These are phyloP conservation scores for Ursus arctos DNA, from an alignment of 2,113 vertebrate genomes.

Conservation along the genomic window DNA sequence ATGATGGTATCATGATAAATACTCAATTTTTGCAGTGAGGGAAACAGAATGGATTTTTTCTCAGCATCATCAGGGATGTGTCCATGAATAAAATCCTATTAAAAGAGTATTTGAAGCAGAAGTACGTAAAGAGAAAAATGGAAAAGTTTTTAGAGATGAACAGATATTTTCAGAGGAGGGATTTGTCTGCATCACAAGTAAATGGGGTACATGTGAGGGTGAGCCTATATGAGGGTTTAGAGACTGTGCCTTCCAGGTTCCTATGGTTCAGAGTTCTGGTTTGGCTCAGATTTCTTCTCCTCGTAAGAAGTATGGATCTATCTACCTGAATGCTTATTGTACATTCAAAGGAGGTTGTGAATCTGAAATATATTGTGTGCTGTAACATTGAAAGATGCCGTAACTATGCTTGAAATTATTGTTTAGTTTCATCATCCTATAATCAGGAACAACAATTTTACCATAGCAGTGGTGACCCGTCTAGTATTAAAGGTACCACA, in stretches of 20 bases:
- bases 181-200: not conserved
- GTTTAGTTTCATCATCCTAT: not conserved
- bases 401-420: not conserved
- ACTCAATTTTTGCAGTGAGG: not conserved
- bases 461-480: not conserved
- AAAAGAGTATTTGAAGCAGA: not conserved
- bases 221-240: not conserved
- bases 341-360: not conserved
- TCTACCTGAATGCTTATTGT: not conserved
- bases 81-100: not conserved
- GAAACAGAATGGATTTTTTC: not conserved
- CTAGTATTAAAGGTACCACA: not conserved
- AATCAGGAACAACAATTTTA: constrained; percentile 1
- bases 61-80: not conserved
- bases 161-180: not conserved
- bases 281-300: not conserved
- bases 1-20: not conserved
- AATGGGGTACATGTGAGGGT: not conserved
- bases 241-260: not conserved
- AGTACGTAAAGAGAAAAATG: constrained; percentile 3
- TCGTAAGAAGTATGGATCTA: not conserved
- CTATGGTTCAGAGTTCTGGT: not conserved
- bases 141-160: not conserved
- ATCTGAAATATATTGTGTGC: not conserved
- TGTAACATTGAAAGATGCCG: not conserved